phyloP scores from a whole-genome alignment of 2,113 vertebrate species.

The Pogonocichla stellata region DNA sequence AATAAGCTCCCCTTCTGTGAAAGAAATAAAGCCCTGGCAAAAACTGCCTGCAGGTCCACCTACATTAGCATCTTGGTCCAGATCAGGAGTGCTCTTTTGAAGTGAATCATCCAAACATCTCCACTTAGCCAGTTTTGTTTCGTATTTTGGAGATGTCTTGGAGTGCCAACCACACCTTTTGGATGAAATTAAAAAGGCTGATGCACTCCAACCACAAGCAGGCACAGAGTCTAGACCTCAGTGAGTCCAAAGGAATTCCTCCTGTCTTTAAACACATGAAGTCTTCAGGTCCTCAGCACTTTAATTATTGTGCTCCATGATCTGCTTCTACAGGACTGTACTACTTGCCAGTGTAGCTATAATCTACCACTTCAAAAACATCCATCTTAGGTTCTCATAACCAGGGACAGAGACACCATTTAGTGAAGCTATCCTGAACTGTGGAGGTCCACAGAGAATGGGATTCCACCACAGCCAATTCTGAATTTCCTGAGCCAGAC shows the following conservation, averaged over 20 bases:
- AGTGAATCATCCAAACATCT: slow-evolving; percentile 25
- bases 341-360: background rate
- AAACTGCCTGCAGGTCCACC: background rate
- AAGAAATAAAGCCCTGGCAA: slow-evolving; percentile 5
- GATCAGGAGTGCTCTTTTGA: slow-evolving; percentile 37
- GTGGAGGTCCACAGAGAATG: background rate
- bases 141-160: background rate
- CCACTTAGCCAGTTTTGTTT: slow-evolving; percentile 9
- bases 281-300: slow-evolving; percentile 3
- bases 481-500: background rate
- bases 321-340: background rate
- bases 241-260: slow-evolving; percentile 24
- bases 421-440: background rate
- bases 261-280: background rate
- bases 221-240: slow-evolving; percentile 48
- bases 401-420: background rate
- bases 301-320: background rate
- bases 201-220: slow-evolving; percentile 41
- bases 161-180: slow-evolving; percentile 49
- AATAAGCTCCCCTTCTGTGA: background rate
- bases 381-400: background rate
- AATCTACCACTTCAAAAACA: slow-evolving; percentile 12
- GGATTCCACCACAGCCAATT: background rate
- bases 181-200: slow-evolving; percentile 40
- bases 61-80: slow-evolving; percentile 6